Evolutionary conservation across 1,140 invertebrate genomes (phyloP), one percentile per base, ranked within the genome.

Genomic region (Apis cerana): DNA sequence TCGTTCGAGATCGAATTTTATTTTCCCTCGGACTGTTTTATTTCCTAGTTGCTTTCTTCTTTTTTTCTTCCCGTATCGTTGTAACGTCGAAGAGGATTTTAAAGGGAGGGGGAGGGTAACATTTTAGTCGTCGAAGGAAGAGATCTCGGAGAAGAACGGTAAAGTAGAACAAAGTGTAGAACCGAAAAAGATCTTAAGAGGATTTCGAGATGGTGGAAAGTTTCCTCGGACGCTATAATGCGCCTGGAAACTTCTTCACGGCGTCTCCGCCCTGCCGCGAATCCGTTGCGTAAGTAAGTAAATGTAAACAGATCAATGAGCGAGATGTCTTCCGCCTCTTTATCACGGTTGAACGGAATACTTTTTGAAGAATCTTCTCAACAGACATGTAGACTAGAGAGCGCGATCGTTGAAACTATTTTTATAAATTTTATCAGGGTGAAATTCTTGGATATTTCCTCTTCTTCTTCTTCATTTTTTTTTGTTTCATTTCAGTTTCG

Each of bases 121-220:
- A 43, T n/a, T n/a, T 15, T 12, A 48, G 21, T 48, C 21, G 21
- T n/a, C 8, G 8, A 2, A 19, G 7, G 33, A 17, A 11, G 43
- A 64, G 74, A 75, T 33, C 43, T 68, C 62, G 33, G 21, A 13
- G 8, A 13, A 12, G 17, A 48, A 58, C 59, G 33, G 62, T 11
- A 59, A 82, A 82, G 72, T 69, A 50, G 80, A 76, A 82, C 80
- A 76, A 82, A 82, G 80, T 68, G 80, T 59, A 82, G 56, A 76
- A 69, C 64, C 64, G 56, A 76, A 59, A 69, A 82, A 69, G 72
- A 75, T 76, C 74, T 82, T 76, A 82, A 82, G 80, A 82, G 80
- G 80, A 76, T 82, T 76, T 68, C 64, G 48, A 61, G 74, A 82
- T 82, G 27, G 10, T 1, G 48, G 50, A 54, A 82, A 76, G 54